A percentile compares a stretch with the other conserved stretches of the same genome.
These are phyloP conservation scores for Lithosia quadra DNA, from an alignment of 2,888 invertebrate genomes.

Conservation along the genomic window DNA sequence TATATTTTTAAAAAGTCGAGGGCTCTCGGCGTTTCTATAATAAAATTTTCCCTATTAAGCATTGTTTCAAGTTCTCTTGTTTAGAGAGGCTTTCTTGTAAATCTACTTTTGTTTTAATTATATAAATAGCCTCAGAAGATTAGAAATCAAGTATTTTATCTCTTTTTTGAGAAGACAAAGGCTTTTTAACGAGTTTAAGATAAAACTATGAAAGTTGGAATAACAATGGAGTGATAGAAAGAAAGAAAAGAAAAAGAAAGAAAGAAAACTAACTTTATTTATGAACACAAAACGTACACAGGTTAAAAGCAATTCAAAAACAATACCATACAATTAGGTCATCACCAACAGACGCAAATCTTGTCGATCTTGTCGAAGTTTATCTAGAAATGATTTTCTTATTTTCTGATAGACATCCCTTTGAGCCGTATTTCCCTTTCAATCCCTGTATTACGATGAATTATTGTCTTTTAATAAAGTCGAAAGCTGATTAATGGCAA, in stretches of 20 bases:
- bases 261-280: too few relatives aligned
- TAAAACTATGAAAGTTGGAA: conserved; percentile 9
- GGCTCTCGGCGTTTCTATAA: conserved; percentile 17
- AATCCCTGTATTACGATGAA: neutral
- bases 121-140: conserved; percentile 10
- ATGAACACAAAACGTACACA: too few relatives aligned
- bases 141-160: conserved; percentile 14
- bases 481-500: neutral
- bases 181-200: neutral
- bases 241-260: too few relatives aligned
- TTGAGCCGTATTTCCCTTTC: neutral
- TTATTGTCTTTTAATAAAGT: neutral
- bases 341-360: too few relatives aligned
- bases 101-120: conserved; percentile 25
- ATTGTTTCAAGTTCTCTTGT: conserved; percentile 23
- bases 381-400: neutral
- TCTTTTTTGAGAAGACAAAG: conserved; percentile 3
- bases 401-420: neutral
- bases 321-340: too few relatives aligned
- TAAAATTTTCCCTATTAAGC: conserved; percentile 21
- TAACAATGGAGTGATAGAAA: conserved; percentile 10
- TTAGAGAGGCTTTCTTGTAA: conserved; percentile 17
- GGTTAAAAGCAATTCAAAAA: too few relatives aligned
- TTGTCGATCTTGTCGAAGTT: neutral
- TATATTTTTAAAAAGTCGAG: conserved; percentile 18